Evolutionary conservation across 2,113 vertebrate genomes (phyloP), one percentile per base, ranked within the genome.

Genomic region (Myrmecobius fasciatus): DNA sequence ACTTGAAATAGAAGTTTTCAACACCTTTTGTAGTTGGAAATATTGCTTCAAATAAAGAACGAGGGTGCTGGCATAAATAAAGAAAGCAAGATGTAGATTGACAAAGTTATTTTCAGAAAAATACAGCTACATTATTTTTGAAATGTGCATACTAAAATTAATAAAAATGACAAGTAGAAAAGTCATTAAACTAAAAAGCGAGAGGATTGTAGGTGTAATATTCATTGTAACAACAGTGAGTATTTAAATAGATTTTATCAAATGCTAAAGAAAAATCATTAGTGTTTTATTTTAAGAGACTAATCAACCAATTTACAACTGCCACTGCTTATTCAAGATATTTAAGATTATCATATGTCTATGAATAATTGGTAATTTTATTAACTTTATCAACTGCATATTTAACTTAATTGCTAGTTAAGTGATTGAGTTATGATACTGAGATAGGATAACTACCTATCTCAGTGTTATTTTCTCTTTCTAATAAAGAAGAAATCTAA

Each of bases 11-110:
- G 97, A 94, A 94, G 89, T 97, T 96, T 96, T 96, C 95, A 94
- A 96, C 96, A 97, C 95, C 96, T 97, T 97, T 95, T 96, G 95
- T 97, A 91, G 93, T 89, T 96, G 95, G 96, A 94, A 95, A 94
- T 93, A 52, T 54, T 60, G 96, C 95, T 96, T 97, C n/a, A 83
- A 83, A 94, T 94, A 96, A 88, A 92, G 83, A 97, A 96, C 89
- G 88, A 94, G 54, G 53, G 90, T 92, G 92, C 28, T 91, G 95
- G 95, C 92, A 90, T 3, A 95, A 97, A 97, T 93, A 95, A 94
- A 94, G 83, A 94, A 89, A 94, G 92, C 92, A 96, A 96, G 94
- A 96, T 94, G 96, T 88, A 49, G 96, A 96, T 93, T 94, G 95
- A 95, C 51, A 94, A 89, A 92, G 91, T 95, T 98, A 92, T 97